Conservation (phyloP, 1,140 invertebrate genomes). For the Drosophila trapezifrons region DNA sequence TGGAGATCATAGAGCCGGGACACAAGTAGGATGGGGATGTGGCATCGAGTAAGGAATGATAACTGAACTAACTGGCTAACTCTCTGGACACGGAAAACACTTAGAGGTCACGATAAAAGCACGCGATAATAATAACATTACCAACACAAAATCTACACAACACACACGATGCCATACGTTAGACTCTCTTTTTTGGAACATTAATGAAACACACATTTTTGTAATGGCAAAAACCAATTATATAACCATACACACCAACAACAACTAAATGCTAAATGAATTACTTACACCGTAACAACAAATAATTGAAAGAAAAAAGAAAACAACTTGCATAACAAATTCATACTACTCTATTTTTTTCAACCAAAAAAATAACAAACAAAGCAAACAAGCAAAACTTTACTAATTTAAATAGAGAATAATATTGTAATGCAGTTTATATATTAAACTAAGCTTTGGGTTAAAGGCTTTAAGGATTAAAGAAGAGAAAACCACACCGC, state of each 20-base stretch:
- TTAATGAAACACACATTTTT: conserved; percentile 58
- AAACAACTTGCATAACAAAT: conserved; percentile 84
- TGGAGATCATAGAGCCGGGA: conserved; percentile 80
- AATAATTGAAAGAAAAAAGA: conserved; percentile 70
- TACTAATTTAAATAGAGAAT: conserved; percentile 59
- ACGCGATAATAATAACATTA: conserved; percentile 63
- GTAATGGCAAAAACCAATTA: conserved; percentile 41
- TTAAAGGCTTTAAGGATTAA: conserved; percentile 52
- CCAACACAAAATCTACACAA: conserved; percentile 7
- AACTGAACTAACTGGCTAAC: conserved; percentile 38
- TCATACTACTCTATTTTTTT: conserved; percentile 80
- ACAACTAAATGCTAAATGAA: conserved; percentile 68
- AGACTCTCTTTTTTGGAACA: conserved; percentile 67
- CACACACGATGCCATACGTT: conserved; percentile 57
- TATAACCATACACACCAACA: conserved; percentile 52
- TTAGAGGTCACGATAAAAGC: conserved; percentile 64
- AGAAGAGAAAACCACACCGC: conserved; percentile 24
- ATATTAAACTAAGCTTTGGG: conserved; percentile 66
- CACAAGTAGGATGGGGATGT: conserved; percentile 38
- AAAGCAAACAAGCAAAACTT: conserved; percentile 26
- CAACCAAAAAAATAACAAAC: conserved; percentile 67
- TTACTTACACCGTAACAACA: conserved; percentile 77
- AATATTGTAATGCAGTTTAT: conserved; percentile 70
- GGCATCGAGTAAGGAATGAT: not conserved
- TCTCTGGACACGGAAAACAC: conserved; percentile 47